Percentiles rank a stretch among this genome's conserved stretches.
Conservation (phyloP, 2,888 invertebrate species). For the Thumatha senex region DNA sequence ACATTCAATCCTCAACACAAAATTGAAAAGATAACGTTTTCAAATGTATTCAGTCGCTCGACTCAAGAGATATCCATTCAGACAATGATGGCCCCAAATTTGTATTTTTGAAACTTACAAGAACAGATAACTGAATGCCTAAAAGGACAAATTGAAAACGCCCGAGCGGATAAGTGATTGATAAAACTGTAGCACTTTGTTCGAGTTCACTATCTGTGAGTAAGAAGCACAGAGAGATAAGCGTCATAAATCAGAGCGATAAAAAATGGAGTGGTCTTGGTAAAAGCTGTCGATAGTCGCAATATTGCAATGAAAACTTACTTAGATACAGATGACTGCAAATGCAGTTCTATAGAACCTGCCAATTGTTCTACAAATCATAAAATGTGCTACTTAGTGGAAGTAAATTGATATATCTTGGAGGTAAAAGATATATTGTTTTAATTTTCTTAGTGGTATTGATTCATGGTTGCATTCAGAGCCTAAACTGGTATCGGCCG, state of each 20-base stretch:
- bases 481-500: no score
- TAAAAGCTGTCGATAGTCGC: slow-evolving; percentile 31
- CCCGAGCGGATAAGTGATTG: slow-evolving; percentile 57
- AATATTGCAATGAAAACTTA: slow-evolving; percentile 23
- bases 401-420: no score
- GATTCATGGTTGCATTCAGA: no score
- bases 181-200: slow-evolving; percentile 63
- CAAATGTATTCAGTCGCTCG: slow-evolving; percentile 24
- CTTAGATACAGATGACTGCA: not conserved
- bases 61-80: no score
- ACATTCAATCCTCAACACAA: no score
- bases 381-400: no score
- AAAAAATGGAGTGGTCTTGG: slow-evolving; percentile 53
- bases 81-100: slow-evolving; percentile 29
- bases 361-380: no score
- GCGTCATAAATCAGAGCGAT: slow-evolving; percentile 69
- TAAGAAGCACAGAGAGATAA: slow-evolving; percentile 57
- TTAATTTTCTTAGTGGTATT: no score
- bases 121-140: slow-evolving; percentile 30
- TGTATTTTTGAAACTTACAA: slow-evolving; percentile 43
- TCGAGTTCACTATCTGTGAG: slow-evolving; percentile 55
- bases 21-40: no score
- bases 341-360: not conserved
- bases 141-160: not conserved
- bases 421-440: no score